These are phyloP conservation scores for Steinernema scapterisci DNA, from an alignment of 2,888 invertebrate species.

Conservation along the genomic window DNA sequence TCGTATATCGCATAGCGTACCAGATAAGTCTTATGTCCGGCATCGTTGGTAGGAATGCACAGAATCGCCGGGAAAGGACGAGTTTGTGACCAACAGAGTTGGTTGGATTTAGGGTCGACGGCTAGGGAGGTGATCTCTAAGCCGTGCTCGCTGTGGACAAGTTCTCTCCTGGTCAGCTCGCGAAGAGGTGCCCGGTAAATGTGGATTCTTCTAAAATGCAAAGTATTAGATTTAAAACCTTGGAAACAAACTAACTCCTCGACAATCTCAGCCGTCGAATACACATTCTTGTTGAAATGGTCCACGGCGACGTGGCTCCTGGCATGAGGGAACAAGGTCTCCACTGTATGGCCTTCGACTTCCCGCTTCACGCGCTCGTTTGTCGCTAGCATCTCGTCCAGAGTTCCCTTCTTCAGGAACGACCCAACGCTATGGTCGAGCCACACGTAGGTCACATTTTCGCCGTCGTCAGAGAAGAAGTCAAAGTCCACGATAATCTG, in stretches of 20 bases:
- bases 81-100: slow-evolving; percentile 23
- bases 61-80: not conserved
- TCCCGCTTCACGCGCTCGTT: slow-evolving; percentile 1
- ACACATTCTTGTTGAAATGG: slow-evolving; percentile 38
- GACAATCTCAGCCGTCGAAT: not conserved
- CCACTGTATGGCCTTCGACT: not conserved
- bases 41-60: not conserved
- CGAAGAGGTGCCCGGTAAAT: not conserved
- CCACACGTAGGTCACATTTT: slow-evolving; percentile 34
- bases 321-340: not conserved
- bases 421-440: slow-evolving; percentile 6
- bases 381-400: slow-evolving; percentile 3
- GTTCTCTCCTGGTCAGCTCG: not conserved
- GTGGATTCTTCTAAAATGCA: not conserved
- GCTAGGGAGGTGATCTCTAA: not conserved
- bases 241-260: too few species aligned
- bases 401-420: not conserved
- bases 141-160: slow-evolving; percentile 11
- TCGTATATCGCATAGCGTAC: slow-evolving; percentile 74
- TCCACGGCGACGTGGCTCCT: slow-evolving; percentile 29
- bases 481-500: slow-evolving; percentile 31
- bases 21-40: not conserved
- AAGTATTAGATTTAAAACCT: not conserved
- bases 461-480: slow-evolving; percentile 34
- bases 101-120: not conserved